phyloP scores from a whole-genome alignment of 1,140 invertebrate genomes.

The Drosophila chauvacae region DNA sequence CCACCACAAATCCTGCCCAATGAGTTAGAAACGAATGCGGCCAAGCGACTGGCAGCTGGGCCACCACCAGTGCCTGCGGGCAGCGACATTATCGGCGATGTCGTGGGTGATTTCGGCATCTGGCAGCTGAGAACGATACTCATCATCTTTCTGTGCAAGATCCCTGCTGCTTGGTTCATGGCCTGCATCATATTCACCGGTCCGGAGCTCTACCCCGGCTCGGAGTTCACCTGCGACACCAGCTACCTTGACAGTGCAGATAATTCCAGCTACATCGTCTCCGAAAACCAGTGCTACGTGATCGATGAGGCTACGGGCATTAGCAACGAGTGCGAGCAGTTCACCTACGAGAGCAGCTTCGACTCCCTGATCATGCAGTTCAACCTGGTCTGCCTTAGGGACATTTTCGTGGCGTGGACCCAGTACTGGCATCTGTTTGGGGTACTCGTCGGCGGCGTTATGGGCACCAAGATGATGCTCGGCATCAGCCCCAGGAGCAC shows the following conservation, averaged over 20 bases:
- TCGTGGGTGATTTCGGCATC: conserved; percentile 83
- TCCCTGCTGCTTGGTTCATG: conserved; percentile 85
- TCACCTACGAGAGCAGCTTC: conserved; percentile 70
- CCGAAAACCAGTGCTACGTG: conserved; percentile 70
- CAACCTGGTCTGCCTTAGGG: conserved; percentile 84
- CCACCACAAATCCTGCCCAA: conserved; percentile 29
- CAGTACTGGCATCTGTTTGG: conserved; percentile 85
- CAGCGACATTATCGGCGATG: conserved; percentile 73
- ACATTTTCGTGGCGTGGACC: conserved; percentile 84
- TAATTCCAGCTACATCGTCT: conserved; percentile 45
- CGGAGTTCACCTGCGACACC: conserved; percentile 69
- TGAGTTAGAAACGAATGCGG: conserved; percentile 18
- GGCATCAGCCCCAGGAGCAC: conserved; percentile 79
- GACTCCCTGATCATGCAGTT: conserved; percentile 83
- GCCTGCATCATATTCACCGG: conserved; percentile 84
- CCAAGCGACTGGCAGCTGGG: conserved; percentile 6
- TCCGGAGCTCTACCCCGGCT: conserved; percentile 71
- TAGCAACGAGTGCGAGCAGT: conserved; percentile 64
- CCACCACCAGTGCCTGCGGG: conserved; percentile 10
- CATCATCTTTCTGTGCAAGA: conserved; percentile 84
- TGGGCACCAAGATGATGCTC: conserved; percentile 83
- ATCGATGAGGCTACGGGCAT: conserved; percentile 34
- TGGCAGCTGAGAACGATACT: conserved; percentile 84
- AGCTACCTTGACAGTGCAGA: conserved; percentile 32
- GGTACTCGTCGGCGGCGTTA: conserved; percentile 82